Conservation (phyloP, 2,113 vertebrate species). For the Colius striatus region DNA sequence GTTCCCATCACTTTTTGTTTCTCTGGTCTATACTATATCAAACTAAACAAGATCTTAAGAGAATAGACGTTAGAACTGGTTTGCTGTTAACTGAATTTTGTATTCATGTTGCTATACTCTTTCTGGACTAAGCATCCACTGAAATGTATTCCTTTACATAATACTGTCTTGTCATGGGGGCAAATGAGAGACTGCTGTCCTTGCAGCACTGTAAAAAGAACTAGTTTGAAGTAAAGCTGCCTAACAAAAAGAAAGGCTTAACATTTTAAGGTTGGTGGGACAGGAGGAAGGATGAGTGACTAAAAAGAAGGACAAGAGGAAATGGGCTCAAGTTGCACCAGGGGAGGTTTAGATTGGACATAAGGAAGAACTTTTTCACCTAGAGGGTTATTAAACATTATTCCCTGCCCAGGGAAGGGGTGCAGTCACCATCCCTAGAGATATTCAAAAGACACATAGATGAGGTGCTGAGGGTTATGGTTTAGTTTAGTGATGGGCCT, state of each 20-base stretch:
- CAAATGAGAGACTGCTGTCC: neutral
- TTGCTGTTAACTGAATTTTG: neutral
- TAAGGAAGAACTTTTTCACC: too few species aligned
- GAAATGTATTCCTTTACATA: neutral
- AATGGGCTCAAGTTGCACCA: too few species aligned
- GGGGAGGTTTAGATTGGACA: too few species aligned
- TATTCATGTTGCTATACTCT: neutral
- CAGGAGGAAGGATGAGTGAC: neutral
- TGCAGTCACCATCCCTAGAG: too few species aligned
- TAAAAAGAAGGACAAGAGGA: neutral
- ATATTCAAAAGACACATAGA: too few species aligned
- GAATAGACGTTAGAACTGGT: neutral
- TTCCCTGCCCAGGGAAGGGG: too few species aligned
- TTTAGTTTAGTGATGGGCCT: too few species aligned
- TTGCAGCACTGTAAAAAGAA: neutral
- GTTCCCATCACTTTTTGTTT: neutral
- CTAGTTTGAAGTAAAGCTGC: neutral
- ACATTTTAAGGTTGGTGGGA: neutral
- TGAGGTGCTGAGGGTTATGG: too few species aligned
- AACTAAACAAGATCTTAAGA: neutral
- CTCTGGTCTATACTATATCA: neutral
- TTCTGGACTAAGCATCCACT: neutral
- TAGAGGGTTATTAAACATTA: too few species aligned
- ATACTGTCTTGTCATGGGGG: neutral
- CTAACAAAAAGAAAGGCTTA: neutral